phyloP scores from a whole-genome alignment of 2,797 vertebrate species.

The Anniella stebbinsi region DNA sequence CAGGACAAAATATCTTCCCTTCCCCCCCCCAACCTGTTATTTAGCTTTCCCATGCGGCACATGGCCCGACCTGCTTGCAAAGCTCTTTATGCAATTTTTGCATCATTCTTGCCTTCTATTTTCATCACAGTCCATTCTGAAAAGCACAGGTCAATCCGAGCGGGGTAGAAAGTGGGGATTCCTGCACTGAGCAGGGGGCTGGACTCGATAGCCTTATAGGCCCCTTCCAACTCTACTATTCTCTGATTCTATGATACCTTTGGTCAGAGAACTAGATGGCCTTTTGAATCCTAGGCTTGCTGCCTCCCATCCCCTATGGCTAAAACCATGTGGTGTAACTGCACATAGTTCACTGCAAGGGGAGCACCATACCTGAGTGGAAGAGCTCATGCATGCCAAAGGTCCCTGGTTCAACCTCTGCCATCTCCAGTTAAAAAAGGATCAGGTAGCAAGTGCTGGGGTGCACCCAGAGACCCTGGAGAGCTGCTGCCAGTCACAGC shows the following conservation, averaged over 20 bases:
- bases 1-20: not conserved
- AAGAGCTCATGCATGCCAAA: not conserved
- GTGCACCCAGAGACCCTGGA: not conserved
- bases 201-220: too few species aligned
- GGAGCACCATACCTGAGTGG: too few species aligned
- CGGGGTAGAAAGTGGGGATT: not conserved
- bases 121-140: not conserved
- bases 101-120: not conserved
- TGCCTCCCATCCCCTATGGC: not conserved
- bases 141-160: not conserved
- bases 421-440: too few species aligned
- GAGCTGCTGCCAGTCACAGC: not conserved
- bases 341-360: not conserved
- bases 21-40: too few species aligned
- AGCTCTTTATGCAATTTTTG: too few species aligned
- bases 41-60: not conserved
- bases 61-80: not conserved
- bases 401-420: not conserved
- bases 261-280: not conserved
- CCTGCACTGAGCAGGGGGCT: too few species aligned
- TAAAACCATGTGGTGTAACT: not conserved
- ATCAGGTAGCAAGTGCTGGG: not conserved
- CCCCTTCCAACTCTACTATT: too few species aligned
- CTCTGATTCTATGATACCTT: not conserved
- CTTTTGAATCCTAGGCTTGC: not conserved